Base-by-base conservation (phyloP, 2,113 vertebrate genomes). In the Catagonus wagneri region DNA sequence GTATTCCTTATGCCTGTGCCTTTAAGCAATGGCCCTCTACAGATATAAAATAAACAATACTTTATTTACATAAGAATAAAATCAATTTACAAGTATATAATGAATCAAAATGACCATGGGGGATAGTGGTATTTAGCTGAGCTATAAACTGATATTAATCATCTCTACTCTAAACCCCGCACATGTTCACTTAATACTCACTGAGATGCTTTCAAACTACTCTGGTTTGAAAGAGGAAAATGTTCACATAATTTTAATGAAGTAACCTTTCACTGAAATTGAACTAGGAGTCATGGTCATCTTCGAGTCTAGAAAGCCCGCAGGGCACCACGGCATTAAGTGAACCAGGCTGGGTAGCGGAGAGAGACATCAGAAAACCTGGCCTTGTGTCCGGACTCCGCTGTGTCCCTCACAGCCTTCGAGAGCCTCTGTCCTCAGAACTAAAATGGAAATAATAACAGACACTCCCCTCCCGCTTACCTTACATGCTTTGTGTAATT, bases 61-160 rank as follows among this genome's bases (percentile, higher is more conserved):
- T 52, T 95, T 89, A 86, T 87, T 95, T 93, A 69, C 14, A 78
- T 34, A 87, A 91, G 25, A 90, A 92, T 58, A 90, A 93, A 95
- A 34, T 63, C 68, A 83, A 81, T 39, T 90, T 94, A 50, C 20
- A 90, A 88, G 2, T 80, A 19, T 36, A 89, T 65, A 76, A 60
- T 93, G 60, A 93, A 29, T 83, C 34, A 60, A 93, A 89, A 83
- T 92, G 58, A 75, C 39, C 50, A 68, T 23, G 10, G 54, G 19
- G 52, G 3, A 79, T 56, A 60, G 20, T 20, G 6, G n/a, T 76
- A 84, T 69, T 84, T 75, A 69, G 54, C 71, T 94, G 80, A 74
- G 88, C 95, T 83, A 75, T 92, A 61, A 93, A 65, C n/a, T 92
- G 54, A 81, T 85, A 65, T 58, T 50, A 90, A 63, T 54, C 23